Percentiles rank a stretch among this genome's conserved stretches.
phyloP scores from a whole-genome alignment of 2,888 invertebrate genomes.

The Petrophora chlorosata region DNA sequence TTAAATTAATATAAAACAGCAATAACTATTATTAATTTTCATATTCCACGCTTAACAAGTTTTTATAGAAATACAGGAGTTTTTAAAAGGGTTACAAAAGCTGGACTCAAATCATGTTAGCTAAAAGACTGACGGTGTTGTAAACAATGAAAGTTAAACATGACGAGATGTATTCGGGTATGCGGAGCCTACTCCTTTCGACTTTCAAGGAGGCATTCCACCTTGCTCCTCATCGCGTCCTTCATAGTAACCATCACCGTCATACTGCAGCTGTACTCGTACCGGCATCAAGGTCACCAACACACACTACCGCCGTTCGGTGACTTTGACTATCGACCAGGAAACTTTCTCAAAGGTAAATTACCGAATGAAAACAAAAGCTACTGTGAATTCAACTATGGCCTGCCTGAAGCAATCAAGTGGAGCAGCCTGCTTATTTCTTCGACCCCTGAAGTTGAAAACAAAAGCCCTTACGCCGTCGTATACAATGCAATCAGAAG shows the following conservation, averaged over 20 bases:
- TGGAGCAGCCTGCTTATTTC: conserved; percentile 73
- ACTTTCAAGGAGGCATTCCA: conserved; percentile 68
- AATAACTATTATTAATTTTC: not conserved
- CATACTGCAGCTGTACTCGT: conserved; percentile 69
- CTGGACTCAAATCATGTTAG: conserved; percentile 24
- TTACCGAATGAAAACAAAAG: conserved; percentile 79
- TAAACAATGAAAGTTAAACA: conserved; percentile 65
- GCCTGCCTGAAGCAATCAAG: conserved; percentile 80
- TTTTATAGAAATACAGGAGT: too few relatives aligned
- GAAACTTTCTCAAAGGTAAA: conserved; percentile 70
- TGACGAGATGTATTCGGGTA: conserved; percentile 73
- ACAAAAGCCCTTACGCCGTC: conserved; percentile 83
- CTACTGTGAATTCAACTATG: conserved; percentile 85
- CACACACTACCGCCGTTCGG: conserved; percentile 52
- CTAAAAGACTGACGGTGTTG: conserved; percentile 31
- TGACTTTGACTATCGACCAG: conserved; percentile 73
- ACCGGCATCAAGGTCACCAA: conserved; percentile 53
- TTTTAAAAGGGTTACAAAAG: not conserved
- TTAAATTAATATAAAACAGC: not conserved
- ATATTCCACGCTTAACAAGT: not conserved
- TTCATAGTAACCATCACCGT: conserved; percentile 61
- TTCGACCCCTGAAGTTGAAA: conserved; percentile 84
- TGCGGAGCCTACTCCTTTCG: conserved; percentile 74
- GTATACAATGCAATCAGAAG: conserved; percentile 85
- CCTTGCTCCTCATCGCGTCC: conserved; percentile 59